Conservation (phyloP, 2,797 vertebrate genomes). For the Phrynocephalus vlangalii region DNA sequence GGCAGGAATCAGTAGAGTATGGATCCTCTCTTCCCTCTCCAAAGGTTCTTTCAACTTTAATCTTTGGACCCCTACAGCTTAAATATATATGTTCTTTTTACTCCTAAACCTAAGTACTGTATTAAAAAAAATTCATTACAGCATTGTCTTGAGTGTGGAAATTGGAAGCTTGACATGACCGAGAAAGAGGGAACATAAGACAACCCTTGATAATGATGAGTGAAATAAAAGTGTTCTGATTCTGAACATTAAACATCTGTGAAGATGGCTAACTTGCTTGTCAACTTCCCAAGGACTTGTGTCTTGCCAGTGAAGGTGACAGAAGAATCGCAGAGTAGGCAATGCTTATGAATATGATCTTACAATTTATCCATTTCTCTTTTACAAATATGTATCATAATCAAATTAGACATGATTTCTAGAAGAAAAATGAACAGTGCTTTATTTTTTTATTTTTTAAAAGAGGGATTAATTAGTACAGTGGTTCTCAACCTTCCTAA, state of each 20-base stretch:
- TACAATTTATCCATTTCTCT: not conserved
- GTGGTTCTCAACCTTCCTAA: not conserved
- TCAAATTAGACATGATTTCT: not conserved
- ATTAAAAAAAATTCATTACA: not conserved
- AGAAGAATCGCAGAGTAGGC: not conserved
- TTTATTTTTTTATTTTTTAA: not conserved
- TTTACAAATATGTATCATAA: not conserved
- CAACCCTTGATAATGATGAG: not conserved
- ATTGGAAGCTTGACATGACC: not conserved
- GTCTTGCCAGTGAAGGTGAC: not conserved
- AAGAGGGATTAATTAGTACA: not conserved
- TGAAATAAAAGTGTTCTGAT: not conserved
- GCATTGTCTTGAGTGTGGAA: not conserved
- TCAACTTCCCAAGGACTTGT: not conserved
- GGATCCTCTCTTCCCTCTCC: too few relatives aligned
- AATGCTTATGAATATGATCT: not conserved
- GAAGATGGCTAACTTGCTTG: not conserved
- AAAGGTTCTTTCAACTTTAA: not conserved
- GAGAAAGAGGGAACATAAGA: too few relatives aligned
- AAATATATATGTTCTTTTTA: not conserved
- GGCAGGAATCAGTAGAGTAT: not conserved
- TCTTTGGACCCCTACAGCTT: not conserved
- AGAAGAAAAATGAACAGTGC: not conserved
- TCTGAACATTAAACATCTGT: not conserved
- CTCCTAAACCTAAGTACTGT: too few relatives aligned